These are phyloP conservation scores for Tychaedon coryphoeus DNA, from an alignment of 2,113 vertebrate genomes.

Conservation along the genomic window DNA sequence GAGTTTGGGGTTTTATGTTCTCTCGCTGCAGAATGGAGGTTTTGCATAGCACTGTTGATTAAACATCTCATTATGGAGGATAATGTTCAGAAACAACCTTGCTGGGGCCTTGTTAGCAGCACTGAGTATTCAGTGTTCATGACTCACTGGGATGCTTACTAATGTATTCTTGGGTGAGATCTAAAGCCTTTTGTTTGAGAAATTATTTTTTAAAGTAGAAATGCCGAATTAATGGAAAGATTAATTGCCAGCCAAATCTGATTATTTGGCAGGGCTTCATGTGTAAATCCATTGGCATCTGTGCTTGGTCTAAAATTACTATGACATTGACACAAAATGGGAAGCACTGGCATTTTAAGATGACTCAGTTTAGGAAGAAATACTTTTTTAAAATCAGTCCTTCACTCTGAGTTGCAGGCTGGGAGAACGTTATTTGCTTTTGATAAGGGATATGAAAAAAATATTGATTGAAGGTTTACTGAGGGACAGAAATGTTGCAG, in stretches of 20 bases:
- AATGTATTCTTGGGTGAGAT: background rate
- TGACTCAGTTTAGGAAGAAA: conserved; percentile 8
- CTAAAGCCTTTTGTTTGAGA: background rate
- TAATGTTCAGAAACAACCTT: background rate
- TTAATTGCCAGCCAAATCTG: background rate
- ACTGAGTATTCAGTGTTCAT: background rate
- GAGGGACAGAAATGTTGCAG: background rate
- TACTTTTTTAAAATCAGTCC: background rate
- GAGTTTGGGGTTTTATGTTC: background rate
- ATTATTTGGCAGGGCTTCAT: background rate
- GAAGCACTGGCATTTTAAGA: background rate
- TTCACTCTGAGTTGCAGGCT: background rate
- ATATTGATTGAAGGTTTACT: background rate
- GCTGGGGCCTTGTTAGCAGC: background rate
- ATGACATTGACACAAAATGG: background rate
- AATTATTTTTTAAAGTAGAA: background rate
- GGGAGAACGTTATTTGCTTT: background rate
- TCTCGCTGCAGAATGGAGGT: background rate
- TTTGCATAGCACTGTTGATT: background rate
- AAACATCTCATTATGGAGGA: background rate
- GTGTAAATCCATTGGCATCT: background rate
- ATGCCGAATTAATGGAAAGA: background rate
- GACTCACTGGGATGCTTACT: background rate
- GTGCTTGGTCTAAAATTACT: background rate
- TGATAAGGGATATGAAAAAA: background rate